phyloP scores from a whole-genome alignment of 2,797 vertebrate genomes.

The Amniataba percoides region DNA sequence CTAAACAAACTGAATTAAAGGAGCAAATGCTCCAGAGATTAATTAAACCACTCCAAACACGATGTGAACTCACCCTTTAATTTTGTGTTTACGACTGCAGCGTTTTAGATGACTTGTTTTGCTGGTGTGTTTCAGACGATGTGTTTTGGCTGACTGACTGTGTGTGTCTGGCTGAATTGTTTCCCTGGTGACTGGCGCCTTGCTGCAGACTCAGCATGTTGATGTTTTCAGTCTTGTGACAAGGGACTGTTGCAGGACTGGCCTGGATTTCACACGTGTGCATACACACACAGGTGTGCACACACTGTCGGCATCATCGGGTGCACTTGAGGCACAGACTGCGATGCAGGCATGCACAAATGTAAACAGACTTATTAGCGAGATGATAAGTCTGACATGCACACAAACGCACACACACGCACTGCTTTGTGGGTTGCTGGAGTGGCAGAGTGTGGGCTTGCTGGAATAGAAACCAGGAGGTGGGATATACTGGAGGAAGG shows the following conservation, averaged over 20 bases:
- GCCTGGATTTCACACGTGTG: slow-evolving; percentile 35
- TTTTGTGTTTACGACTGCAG: slow-evolving; percentile 68
- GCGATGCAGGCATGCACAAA: slow-evolving; percentile 16
- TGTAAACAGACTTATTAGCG: slow-evolving; percentile 24
- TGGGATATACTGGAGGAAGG: slow-evolving; percentile 40
- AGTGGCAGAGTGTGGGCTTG: slow-evolving; percentile 55
- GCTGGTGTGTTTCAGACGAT: slow-evolving; percentile 65
- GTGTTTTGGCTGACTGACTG: slow-evolving; percentile 71
- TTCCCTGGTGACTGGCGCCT: slow-evolving; percentile 77
- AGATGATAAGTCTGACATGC: slow-evolving; percentile 43
- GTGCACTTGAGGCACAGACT: slow-evolving; percentile 5
- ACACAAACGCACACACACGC: not conserved
- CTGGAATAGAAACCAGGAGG: slow-evolving; percentile 45
- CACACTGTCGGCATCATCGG: slow-evolving; percentile 12
- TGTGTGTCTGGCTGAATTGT: slow-evolving; percentile 70
- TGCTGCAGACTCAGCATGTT: slow-evolving; percentile 83
- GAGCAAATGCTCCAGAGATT: slow-evolving; percentile 39
- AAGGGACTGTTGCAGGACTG: slow-evolving; percentile 64
- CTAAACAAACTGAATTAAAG: slow-evolving; percentile 30
- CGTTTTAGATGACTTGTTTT: slow-evolving; percentile 69
- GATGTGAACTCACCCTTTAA: slow-evolving; percentile 49
- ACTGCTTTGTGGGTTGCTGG: slow-evolving; percentile 42
- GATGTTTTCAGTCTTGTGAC: slow-evolving; percentile 82
- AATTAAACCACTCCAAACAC: slow-evolving; percentile 44
- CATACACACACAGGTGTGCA: not conserved